Base-by-base conservation (phyloP, 2,797 vertebrate genomes). In the Australoheros facetus region DNA sequence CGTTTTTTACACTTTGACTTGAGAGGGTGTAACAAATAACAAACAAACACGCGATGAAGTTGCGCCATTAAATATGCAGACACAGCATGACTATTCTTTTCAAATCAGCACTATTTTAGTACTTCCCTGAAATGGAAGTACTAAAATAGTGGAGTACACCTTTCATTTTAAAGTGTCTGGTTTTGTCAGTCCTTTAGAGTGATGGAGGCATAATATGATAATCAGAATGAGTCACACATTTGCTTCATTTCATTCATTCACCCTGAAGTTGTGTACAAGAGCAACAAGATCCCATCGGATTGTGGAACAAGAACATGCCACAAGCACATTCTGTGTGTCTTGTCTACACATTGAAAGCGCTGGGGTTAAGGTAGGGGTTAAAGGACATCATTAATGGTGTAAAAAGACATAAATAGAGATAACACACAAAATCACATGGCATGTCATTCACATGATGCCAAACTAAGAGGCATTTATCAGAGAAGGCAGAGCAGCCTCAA, bases 151-250 rank as follows among this genome's bases (percentile, higher is more conserved):
- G 17, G 17, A 19, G 10, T 32, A 10, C 5, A 59, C 10, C 0
- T 77, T 75, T 73, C 8, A 77, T 2, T 55, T 80, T 76, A 5
- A 37, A 62, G 12, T 28, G 51, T 74, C 11, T 55, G 16, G 3
- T 72, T 32, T 19, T 78, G 16, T 77, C 30, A 72, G 37, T 48
- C 12, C 13, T 5, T 83, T 12, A 72, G 26, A 77, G 39, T 72
- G 9, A 71, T 34, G 13, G 12, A 1, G 2, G 37, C 21, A 5
- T 21, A 12, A 54, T 54, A 10, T 54, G n/a, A 21, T 54, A 11
- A 54, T n/a, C 51, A 62, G 34, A 39, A 39, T 62, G n/a, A 62
- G 45, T 69, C 48, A 69, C 42, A 5, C 64, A 19, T 69, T 3
- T 32, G 45, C 45, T 51, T 69, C 48, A 2, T 0, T 69, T 69